Evolutionary conservation across 2,888 invertebrate genomes (phyloP).

Genomic region (Euproctis similis): DNA sequence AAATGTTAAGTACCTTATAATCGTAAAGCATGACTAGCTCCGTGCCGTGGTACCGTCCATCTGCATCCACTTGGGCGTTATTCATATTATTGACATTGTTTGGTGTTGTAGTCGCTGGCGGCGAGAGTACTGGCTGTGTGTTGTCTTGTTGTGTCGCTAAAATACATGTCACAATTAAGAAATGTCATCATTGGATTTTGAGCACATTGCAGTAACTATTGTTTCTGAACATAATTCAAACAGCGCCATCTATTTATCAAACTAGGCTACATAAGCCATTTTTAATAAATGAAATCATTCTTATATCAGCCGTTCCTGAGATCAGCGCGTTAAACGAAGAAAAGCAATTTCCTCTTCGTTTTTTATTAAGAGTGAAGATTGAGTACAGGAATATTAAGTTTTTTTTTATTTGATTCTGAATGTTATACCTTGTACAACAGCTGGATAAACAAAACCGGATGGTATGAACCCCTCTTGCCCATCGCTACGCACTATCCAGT

Average conservation of each 20-base stretch:
- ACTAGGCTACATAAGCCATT: too few relatives aligned
- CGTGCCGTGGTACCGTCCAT: constrained; percentile 88
- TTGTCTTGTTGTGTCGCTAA: constrained; percentile 54
- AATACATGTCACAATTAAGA: constrained; percentile 1
- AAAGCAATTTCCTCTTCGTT: too few relatives aligned
- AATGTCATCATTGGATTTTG: neutral
- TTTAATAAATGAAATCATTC: too few relatives aligned
- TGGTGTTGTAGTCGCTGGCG: constrained; percentile 36
- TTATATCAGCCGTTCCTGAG: too few relatives aligned
- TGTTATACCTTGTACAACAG: constrained; percentile 83
- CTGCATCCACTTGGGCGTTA: constrained; percentile 65
- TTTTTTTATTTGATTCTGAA: too few relatives aligned
- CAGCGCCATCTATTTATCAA: too few relatives aligned
- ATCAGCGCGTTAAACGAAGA: too few relatives aligned
- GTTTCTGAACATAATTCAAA: too few relatives aligned
- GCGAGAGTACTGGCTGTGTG: constrained; percentile 37
- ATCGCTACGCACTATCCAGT: constrained; percentile 94
- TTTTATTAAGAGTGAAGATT: too few relatives aligned
- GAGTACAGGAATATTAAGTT: too few relatives aligned
- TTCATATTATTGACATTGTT: constrained; percentile 30
- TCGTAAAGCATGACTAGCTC: constrained; percentile 96
- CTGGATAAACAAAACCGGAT: constrained; percentile 94
- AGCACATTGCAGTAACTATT: too few relatives aligned
- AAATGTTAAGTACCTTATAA: constrained; percentile 80
- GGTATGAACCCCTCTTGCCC: constrained; percentile 97